These are phyloP conservation scores for Caenorhabditis brenneri DNA, from an alignment of 1,140 invertebrate species.

Conservation along the genomic window DNA sequence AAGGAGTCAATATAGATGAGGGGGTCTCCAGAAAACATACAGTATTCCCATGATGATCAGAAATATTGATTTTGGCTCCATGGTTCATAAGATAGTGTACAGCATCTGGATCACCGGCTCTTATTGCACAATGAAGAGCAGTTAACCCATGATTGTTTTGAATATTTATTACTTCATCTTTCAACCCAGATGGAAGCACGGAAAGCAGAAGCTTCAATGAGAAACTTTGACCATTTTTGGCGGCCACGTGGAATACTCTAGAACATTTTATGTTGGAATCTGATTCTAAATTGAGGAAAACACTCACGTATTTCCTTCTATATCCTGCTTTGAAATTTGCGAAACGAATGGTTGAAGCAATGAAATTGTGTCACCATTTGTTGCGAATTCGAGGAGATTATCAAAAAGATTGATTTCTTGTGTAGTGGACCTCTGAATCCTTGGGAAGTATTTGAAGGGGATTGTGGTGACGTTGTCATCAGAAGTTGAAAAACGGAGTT, in stretches of 20 bases:
- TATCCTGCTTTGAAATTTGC: conserved; percentile 35
- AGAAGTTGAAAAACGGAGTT: not conserved
- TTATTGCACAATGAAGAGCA: conserved; percentile 44
- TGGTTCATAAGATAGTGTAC: conserved; percentile 49
- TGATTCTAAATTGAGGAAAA: no score
- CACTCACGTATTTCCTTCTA: conserved; percentile 52
- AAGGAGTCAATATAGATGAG: not conserved
- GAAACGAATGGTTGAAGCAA: conserved; percentile 43
- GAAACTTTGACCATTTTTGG: conserved; percentile 48
- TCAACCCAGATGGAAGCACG: not conserved
- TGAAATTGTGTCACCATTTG: conserved; percentile 32
- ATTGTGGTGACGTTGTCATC: conserved; percentile 24
- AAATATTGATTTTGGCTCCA: conserved; percentile 23
- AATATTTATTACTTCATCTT: conserved; percentile 48
- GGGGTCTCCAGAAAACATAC: not conserved
- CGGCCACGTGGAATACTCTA: conserved; percentile 49
- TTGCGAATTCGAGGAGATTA: conserved; percentile 45
- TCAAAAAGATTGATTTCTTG: not conserved
- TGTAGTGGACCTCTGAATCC: not conserved
- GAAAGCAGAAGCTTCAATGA: conserved; percentile 47
- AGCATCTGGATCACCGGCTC: conserved; percentile 47
- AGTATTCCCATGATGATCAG: conserved; percentile 43
- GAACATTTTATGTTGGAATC: not conserved
- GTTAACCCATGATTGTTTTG: conserved; percentile 45
- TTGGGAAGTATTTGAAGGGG: not conserved